Evolutionary conservation across 2,113 vertebrate species (phyloP).

Genomic region (Rhinoptilus africanus): DNA sequence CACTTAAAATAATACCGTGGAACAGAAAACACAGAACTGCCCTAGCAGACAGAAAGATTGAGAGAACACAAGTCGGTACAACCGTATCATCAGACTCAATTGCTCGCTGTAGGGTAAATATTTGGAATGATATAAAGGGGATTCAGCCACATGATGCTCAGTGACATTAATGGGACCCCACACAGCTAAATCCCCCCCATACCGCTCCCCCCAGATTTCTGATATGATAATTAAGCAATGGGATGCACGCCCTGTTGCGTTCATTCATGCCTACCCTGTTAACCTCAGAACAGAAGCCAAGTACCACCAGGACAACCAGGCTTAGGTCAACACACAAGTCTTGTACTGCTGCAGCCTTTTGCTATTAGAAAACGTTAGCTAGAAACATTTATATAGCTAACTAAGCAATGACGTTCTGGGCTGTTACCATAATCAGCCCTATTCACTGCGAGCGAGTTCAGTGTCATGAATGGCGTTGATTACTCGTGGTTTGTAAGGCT

Average conservation of each 20-base stretch:
- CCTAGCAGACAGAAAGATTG: not conserved
- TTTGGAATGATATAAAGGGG: not conserved
- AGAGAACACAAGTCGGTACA: not conserved
- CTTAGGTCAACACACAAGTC: conserved; percentile 8
- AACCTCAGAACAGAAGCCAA: not conserved
- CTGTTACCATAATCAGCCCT: conserved; percentile 10
- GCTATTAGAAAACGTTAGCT: not conserved
- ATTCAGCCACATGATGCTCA: not conserved
- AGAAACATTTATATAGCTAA: not conserved
- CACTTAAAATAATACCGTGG: not conserved
- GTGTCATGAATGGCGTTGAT: conserved; percentile 24
- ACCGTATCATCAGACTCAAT: not conserved
- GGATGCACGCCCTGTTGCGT: not conserved
- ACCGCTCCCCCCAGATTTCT: not conserved
- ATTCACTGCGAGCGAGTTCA: not conserved
- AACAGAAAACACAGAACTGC: not conserved
- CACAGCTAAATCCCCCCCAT: not conserved
- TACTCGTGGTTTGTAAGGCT: not conserved
- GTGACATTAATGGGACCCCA: not conserved
- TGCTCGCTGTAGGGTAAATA: not conserved
- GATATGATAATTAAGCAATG: not conserved
- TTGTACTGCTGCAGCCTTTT: not conserved
- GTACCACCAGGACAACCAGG: not conserved
- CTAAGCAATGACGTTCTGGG: not conserved
- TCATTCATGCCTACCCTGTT: not conserved